phyloP scores from a whole-genome alignment of 2,797 vertebrate genomes.

The Rhinatrema bivittatum region DNA sequence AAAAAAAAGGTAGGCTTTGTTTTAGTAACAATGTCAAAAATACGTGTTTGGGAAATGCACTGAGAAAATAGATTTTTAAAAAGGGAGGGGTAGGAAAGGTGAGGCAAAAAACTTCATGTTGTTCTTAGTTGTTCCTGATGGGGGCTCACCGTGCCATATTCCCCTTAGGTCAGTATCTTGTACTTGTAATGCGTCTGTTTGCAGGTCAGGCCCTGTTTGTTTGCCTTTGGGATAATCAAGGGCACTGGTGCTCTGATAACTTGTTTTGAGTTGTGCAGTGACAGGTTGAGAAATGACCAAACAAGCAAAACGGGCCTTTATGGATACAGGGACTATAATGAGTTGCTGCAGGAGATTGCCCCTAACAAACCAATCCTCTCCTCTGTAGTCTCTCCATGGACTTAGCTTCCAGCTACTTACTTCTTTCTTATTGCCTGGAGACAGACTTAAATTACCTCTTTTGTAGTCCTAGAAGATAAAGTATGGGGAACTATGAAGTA shows the following conservation, averaged over 20 bases:
- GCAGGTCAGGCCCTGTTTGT: background rate
- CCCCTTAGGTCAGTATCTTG: conserved; percentile 1
- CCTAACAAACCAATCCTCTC: conserved; percentile 13
- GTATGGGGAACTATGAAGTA: background rate
- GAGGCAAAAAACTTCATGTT: too few species aligned
- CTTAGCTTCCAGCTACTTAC: conserved; percentile 9
- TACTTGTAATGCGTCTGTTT: background rate
- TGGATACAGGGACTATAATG: conserved; percentile 4
- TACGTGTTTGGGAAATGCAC: too few species aligned
- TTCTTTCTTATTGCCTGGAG: conserved; percentile 1
- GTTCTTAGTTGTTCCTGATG: background rate
- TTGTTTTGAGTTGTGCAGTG: conserved; percentile 16
- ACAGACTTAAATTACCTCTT: conserved; percentile 10
- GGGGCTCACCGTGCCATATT: background rate
- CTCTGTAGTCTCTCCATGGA: background rate
- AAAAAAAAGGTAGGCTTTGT: too few species aligned
- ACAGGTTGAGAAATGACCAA: conserved; percentile 31
- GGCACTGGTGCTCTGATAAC: conserved; percentile 7
- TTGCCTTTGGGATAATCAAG: conserved; percentile 11
- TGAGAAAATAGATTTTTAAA: too few species aligned
- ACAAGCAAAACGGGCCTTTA: conserved; percentile 23
- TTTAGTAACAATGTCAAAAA: background rate
- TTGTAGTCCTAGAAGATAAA: conserved; percentile 1
- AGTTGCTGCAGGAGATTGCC: conserved; percentile 16
- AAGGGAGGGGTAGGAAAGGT: too few species aligned